Conservation (phyloP, 2,113 vertebrate genomes). For the Sorex araneus region DNA sequence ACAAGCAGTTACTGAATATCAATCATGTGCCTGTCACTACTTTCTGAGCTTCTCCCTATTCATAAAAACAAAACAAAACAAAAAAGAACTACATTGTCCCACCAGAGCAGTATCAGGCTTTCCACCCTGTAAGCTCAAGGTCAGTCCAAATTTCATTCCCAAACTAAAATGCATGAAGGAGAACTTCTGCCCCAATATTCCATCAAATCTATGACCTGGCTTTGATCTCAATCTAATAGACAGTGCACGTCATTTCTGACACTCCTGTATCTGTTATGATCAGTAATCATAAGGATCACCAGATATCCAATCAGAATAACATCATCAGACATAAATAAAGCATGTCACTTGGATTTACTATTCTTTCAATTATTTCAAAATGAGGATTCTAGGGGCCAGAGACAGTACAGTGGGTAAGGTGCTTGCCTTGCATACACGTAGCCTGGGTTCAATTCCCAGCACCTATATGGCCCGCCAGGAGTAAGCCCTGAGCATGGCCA, state of each 20-base stretch:
- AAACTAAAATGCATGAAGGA: conserved; percentile 37
- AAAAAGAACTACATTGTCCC: background rate
- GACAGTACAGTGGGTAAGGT: background rate
- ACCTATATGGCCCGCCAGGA: too few species aligned
- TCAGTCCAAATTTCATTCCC: conserved; percentile 3
- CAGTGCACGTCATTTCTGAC: conserved; percentile 32
- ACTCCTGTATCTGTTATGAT: conserved; percentile 4
- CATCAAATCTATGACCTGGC: conserved; percentile 9
- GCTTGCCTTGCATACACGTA: background rate
- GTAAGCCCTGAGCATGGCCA: too few species aligned
- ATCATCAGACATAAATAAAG: background rate
- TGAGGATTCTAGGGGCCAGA: background rate
- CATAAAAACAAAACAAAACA: conserved; percentile 41
- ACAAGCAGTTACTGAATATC: conserved; percentile 47
- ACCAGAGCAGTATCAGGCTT: background rate
- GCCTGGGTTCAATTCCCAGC: background rate
- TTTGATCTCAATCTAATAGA: conserved; percentile 22
- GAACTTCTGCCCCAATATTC: background rate
- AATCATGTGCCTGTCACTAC: background rate
- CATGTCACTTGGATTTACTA: conserved; percentile 29
- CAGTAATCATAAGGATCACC: background rate
- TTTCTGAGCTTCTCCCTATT: conserved; percentile 25
- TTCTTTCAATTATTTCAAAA: background rate
- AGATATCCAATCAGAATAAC: background rate
- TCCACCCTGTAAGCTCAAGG: conserved; percentile 8